These are phyloP conservation scores for Hemicentrotus pulcherrimus DNA, from an alignment of 35 echinoderm and acorn worm species.

Conservation along the genomic window DNA sequence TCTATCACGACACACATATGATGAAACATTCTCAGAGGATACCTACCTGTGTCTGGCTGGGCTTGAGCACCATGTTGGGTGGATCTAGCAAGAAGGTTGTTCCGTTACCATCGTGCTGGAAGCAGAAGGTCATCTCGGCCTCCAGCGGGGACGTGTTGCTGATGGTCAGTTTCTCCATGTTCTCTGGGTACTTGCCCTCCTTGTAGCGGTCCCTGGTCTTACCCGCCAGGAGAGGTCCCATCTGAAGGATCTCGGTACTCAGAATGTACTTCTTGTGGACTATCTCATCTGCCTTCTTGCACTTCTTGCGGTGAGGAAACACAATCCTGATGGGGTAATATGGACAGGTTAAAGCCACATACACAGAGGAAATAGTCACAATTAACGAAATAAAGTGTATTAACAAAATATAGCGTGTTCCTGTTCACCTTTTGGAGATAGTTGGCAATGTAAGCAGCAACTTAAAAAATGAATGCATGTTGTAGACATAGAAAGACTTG, in stretches of 20 bases:
- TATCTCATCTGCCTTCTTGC: slow-evolving; percentile 89
- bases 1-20: too few relatives aligned
- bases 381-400: too few relatives aligned
- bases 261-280: slow-evolving; percentile 99
- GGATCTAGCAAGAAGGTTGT: slow-evolving; percentile 92
- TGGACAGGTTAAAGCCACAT: background rate
- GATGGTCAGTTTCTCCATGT: slow-evolving; percentile 94
- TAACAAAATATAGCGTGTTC: too few relatives aligned
- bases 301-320: slow-evolving; percentile 97
- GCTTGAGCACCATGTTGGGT: slow-evolving; percentile 83
- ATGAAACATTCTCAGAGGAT: background rate
- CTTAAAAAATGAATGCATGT: too few relatives aligned
- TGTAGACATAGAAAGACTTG: too few relatives aligned
- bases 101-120: slow-evolving; percentile 92
- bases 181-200: slow-evolving; percentile 97
- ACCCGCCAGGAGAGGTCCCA: slow-evolving; percentile 93
- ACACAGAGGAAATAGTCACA: background rate
- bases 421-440: too few relatives aligned
- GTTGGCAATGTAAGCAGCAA: too few relatives aligned
- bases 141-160: slow-evolving; percentile 93
- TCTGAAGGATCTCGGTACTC: slow-evolving; percentile 84
- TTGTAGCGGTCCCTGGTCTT: slow-evolving; percentile 96
- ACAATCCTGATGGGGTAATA: slow-evolving; percentile 73
- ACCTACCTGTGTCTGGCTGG: slow-evolving; percentile 84
- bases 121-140: slow-evolving; percentile 93